Evolutionary conservation across 2,797 vertebrate genomes (phyloP).

Genomic region (Malacoraja senta): DNA sequence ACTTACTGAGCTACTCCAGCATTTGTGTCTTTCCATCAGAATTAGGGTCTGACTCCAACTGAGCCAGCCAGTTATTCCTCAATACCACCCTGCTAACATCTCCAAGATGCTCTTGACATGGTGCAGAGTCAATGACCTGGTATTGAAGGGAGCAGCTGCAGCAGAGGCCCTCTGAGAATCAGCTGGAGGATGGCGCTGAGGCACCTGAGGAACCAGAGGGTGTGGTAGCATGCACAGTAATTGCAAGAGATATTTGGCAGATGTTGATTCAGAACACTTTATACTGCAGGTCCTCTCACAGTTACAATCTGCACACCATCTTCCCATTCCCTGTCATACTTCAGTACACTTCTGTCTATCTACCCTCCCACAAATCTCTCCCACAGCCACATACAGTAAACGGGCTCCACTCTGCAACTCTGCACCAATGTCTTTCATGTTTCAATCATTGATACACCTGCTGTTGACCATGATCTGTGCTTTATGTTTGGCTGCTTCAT

Average conservation of each 20-base stretch:
- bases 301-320: background rate
- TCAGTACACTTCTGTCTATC: background rate
- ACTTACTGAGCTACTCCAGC: too few species aligned
- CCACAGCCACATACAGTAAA: background rate
- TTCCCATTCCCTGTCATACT: background rate
- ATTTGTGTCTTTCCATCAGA: too few species aligned
- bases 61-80: background rate
- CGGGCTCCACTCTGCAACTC: background rate
- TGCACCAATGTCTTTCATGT: background rate
- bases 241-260: background rate
- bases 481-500: background rate
- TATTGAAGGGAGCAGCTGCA: background rate
- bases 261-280: background rate
- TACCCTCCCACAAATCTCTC: background rate
- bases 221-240: background rate
- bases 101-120: background rate
- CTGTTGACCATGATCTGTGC: background rate
- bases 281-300: background rate
- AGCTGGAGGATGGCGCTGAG: background rate
- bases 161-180: background rate
- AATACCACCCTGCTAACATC: background rate
- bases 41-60: too few species aligned
- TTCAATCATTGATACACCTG: background rate
- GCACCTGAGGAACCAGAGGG: background rate
- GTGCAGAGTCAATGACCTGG: background rate